Evolutionary conservation across 2,113 vertebrate genomes (phyloP).

Genomic region (Myxocyprinus asiaticus): DNA sequence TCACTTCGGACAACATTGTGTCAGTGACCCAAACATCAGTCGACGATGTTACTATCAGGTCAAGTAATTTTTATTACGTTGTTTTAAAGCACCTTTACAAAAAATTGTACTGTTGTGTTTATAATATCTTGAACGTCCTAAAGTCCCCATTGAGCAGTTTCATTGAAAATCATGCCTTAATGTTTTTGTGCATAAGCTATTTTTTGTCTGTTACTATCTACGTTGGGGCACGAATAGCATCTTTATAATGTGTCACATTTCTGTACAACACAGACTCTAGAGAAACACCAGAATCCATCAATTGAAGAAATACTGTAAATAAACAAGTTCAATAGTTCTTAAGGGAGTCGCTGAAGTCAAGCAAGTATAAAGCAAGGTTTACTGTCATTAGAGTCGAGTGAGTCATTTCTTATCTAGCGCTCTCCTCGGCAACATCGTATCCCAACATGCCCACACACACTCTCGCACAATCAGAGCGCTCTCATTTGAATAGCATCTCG

Average conservation of each 20-base stretch:
- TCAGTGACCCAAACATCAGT: no score
- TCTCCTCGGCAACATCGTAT: constrained; percentile 36
- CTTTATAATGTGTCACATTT: background rate
- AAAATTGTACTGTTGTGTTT: no score
- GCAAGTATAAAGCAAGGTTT: constrained; percentile 16
- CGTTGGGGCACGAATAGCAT: background rate
- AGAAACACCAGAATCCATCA: constrained; percentile 10
- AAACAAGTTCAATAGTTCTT: constrained; percentile 25
- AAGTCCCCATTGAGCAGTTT: no score
- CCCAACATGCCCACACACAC: constrained; percentile 58
- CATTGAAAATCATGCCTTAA: no score
- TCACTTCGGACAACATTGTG: no score
- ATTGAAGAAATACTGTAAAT: constrained; percentile 19
- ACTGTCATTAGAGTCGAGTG: constrained; percentile 42
- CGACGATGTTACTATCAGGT: no score
- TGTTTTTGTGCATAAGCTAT: no score
- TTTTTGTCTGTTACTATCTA: background rate
- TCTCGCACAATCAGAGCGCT: constrained; percentile 61
- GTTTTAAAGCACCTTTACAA: no score
- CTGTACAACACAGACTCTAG: background rate
- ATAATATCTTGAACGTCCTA: no score
- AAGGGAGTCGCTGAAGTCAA: constrained; percentile 16
- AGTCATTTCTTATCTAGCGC: constrained; percentile 45
- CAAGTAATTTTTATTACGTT: no score
- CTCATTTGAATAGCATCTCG: constrained; percentile 71